Conservation (phyloP, 2,797 vertebrate genomes). For the Clarias pachynema region DNA sequence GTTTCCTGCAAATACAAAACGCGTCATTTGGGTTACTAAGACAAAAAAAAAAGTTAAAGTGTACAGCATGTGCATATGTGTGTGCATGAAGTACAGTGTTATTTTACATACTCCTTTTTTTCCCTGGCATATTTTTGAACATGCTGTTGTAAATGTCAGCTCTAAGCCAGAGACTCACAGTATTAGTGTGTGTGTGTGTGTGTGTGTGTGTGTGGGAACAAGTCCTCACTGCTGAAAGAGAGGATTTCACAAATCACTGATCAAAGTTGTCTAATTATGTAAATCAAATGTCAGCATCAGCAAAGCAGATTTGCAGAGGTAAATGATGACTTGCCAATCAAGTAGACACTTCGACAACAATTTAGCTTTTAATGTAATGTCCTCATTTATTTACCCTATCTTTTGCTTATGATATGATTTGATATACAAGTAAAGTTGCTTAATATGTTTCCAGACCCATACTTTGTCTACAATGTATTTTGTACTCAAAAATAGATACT, state of each 20-base stretch:
- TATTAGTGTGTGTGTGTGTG: conserved; percentile 62
- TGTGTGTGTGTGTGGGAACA: conserved; percentile 65
- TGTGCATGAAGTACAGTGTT: conserved; percentile 11
- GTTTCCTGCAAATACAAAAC: neutral
- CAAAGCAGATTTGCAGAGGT: conserved; percentile 82
- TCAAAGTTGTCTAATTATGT: conserved; percentile 96
- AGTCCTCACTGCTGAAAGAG: conserved; percentile 65
- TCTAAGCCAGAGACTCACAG: conserved; percentile 70
- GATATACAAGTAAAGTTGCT: neutral
- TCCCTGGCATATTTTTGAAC: conserved; percentile 57
- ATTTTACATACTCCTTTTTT: conserved; percentile 55
- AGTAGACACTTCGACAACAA: conserved; percentile 55
- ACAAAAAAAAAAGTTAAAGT: neutral
- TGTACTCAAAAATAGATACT: neutral
- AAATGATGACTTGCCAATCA: conserved; percentile 76
- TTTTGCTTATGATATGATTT: neutral
- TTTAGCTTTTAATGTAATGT: conserved; percentile 35
- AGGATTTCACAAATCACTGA: conserved; percentile 90
- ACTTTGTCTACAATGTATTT: neutral
- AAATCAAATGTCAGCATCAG: conserved; percentile 91
- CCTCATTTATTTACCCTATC: neutral
- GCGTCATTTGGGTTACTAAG: neutral
- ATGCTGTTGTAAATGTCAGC: conserved; percentile 75
- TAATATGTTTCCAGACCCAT: neutral
- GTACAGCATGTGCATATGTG: neutral